Percentiles rank a stretch among this genome's conserved stretches.
These are phyloP conservation scores for Tubulanus polymorphus DNA, from an alignment of 2,888 invertebrate species.

Conservation along the genomic window DNA sequence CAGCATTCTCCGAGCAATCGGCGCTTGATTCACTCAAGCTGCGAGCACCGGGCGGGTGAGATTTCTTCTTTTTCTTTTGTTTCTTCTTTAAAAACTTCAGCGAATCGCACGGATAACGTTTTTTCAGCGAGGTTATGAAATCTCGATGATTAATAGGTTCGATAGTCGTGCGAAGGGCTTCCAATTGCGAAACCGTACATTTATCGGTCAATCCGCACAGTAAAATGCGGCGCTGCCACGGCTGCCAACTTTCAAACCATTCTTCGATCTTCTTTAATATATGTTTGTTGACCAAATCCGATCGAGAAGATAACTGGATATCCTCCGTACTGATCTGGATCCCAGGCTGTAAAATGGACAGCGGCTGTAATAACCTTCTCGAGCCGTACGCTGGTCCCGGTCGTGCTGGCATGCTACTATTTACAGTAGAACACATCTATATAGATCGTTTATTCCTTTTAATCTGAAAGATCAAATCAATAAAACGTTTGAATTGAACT, in stretches of 20 bases:
- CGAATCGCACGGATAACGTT: conserved; percentile 35
- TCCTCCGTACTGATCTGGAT: not conserved
- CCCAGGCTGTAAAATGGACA: not conserved
- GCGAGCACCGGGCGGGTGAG: too few relatives aligned
- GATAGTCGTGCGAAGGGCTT: conserved; percentile 40
- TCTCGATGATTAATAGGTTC: conserved; percentile 45
- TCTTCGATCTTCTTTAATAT: conserved; percentile 37
- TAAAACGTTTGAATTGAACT: too few relatives aligned
- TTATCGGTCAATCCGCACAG: conserved; percentile 43
- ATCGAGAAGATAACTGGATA: not conserved
- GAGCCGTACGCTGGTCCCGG: not conserved
- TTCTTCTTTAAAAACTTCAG: conserved; percentile 2
- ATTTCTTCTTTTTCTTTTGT: conserved; percentile 1
- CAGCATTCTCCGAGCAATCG: too few relatives aligned
- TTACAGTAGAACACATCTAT: too few relatives aligned
- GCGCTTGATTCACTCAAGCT: too few relatives aligned
- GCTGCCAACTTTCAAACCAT: conserved; percentile 41
- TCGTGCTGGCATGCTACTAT: too few relatives aligned
- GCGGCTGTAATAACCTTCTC: not conserved
- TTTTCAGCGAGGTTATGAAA: conserved; percentile 30
- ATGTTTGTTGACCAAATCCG: conserved; percentile 32
- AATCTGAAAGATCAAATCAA: too few relatives aligned
- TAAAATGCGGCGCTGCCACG: conserved; percentile 42
- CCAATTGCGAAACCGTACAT: conserved; percentile 37
- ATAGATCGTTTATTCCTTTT: too few relatives aligned